Percentiles rank a stretch among this genome's conserved stretches.
These are phyloP conservation scores for Sebastes cheni DNA, from an alignment of 2,797 vertebrate species.

Conservation along the genomic window DNA sequence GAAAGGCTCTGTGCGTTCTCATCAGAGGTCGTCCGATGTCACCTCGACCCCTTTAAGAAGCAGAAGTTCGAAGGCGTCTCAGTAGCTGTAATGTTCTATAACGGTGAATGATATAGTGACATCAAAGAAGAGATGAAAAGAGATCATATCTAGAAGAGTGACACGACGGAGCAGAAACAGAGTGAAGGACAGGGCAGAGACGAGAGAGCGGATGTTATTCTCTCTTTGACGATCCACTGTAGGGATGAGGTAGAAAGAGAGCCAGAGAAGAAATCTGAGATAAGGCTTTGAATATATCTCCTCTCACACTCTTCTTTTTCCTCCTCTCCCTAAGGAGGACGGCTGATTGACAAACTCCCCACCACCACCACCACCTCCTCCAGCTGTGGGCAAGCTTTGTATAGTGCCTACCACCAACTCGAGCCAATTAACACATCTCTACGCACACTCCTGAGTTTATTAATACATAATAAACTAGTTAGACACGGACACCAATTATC, in stretches of 20 bases:
- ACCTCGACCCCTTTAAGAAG: not conserved
- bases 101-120: constrained; percentile 1
- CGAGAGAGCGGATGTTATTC: constrained; percentile 25
- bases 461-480: constrained; percentile 56
- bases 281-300: constrained; percentile 65
- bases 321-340: constrained; percentile 48
- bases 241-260: constrained; percentile 31
- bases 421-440: constrained; percentile 70
- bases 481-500: constrained; percentile 55
- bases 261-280: constrained; percentile 42
- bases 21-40: constrained; percentile 5
- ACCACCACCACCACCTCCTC: constrained; percentile 7
- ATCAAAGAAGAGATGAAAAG: constrained; percentile 11
- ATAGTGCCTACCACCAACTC: constrained; percentile 43
- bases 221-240: constrained; percentile 32
- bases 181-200: constrained; percentile 12
- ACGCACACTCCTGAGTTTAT: constrained; percentile 50
- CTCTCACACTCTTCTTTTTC: constrained; percentile 20
- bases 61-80: constrained; percentile 7
- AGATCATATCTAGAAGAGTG: constrained; percentile 30
- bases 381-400: constrained; percentile 43
- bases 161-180: constrained; percentile 10
- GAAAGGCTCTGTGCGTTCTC: not conserved
- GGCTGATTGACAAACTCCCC: constrained; percentile 60
- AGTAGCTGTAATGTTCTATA: not conserved